Base-by-base conservation (phyloP, 2,888 invertebrate genomes). In the Tribolium freemani region DNA sequence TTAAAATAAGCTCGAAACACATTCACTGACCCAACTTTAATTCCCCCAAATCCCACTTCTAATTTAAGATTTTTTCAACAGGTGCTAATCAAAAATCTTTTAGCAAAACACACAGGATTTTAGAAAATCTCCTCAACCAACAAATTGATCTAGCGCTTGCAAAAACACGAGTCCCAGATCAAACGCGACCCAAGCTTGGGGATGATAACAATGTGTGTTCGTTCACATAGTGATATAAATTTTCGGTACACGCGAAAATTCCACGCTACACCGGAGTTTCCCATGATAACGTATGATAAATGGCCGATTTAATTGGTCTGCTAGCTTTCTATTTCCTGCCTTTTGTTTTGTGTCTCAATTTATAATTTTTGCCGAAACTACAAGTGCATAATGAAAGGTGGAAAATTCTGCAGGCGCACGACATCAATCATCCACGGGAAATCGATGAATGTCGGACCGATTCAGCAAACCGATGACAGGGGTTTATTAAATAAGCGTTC, bases 211-310 rank as follows among this genome's bases (percentile, higher is more conserved):
- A 73, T 71, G 73, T 73, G 73, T 73, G 73, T 68, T 71, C 67
- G 73, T 71, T 73, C 73, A 73, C 73, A 73, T 73, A 46, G 74
- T 75, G 79, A 81, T 79, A 80, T 77, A 79, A 77, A 81, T 79
- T 79, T 80, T 76, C 78, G 67, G 72, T 78, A 77, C 80, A 81
- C 80, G 82, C 79, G 79, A 82, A 82, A 82, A 80, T 80, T 78
- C 80, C 82, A 78, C 76, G 77, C 79, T 75, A 78, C 77, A 79
- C 75, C 76, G 58, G 79, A 81, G 75, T 81, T 26, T 81, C 77
- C 70, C 79, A 79, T 80, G 84, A 84, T 84, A 84, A 84, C 84
- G 80, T 77, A 82, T 84, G 84, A 84, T 84, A 81, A 83, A 84
- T 84, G 83, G 80, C 74, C 75, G 78, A 81, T 82, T 81, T 84